phyloP scores from a whole-genome alignment of 2,797 vertebrate species.

The Onychomys torridus region DNA sequence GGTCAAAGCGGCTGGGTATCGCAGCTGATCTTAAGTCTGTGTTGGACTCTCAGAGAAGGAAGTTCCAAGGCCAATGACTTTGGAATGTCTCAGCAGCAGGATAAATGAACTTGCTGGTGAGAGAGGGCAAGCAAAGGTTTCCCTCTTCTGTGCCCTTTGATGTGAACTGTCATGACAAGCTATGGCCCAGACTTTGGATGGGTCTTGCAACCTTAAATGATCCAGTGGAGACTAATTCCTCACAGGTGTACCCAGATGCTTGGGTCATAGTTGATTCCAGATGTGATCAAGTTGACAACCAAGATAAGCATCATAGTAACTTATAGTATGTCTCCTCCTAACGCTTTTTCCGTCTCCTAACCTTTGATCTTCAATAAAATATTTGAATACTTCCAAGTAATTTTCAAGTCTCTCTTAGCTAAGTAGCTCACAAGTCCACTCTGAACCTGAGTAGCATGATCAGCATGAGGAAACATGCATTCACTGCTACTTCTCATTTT shows the following conservation, averaged over 20 bases:
- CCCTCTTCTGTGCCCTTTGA: neutral
- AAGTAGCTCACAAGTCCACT: constrained; percentile 5
- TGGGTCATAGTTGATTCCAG: neutral
- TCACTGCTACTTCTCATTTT: constrained; percentile 43
- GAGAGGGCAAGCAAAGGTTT: neutral
- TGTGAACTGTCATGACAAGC: neutral
- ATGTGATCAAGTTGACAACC: neutral
- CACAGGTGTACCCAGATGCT: neutral
- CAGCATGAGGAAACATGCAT: constrained; percentile 42
- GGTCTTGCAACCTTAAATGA: neutral
- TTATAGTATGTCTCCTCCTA: constrained; percentile 1
- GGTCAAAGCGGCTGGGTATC: neutral
- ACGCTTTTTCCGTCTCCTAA: constrained; percentile 39
- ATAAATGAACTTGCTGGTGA: neutral
- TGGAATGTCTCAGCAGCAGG: neutral
- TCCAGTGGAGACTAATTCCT: neutral
- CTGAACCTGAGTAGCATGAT: constrained; percentile 30
- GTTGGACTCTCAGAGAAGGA: neutral
- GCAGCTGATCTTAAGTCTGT: too few species aligned
- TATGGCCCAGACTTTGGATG: neutral
- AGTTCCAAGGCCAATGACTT: too few species aligned
- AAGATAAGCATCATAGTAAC: neutral
- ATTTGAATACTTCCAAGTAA: constrained; percentile 34
- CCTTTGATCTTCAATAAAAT: constrained; percentile 51
- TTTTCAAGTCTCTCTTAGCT: constrained; percentile 43